Percentiles rank a stretch among this genome's conserved stretches.
Conservation (phyloP, 2,888 invertebrate species). For the Tineola bisselliella region DNA sequence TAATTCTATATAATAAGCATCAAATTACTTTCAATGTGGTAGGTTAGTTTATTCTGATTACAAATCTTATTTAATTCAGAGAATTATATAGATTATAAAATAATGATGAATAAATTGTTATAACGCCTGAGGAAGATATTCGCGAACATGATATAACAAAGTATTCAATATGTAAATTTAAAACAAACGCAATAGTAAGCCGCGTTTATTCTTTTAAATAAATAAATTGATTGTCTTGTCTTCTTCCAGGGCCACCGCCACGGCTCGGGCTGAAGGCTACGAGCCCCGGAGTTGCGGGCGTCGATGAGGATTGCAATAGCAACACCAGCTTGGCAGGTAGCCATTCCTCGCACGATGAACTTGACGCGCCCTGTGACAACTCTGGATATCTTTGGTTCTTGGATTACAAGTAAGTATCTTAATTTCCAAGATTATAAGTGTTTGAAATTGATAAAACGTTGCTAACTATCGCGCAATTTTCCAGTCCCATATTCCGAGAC, state of each 20-base stretch:
- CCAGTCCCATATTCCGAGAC: constrained; percentile 79
- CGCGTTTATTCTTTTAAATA: too few relatives aligned
- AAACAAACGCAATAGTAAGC: too few relatives aligned
- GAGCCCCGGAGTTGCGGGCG: constrained; percentile 57
- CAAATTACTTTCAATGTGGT: background rate
- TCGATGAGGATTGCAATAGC: constrained; percentile 62
- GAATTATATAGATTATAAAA: background rate
- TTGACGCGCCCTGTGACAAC: constrained; percentile 74
- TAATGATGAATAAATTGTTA: too few relatives aligned
- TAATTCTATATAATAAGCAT: background rate
- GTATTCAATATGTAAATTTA: too few relatives aligned
- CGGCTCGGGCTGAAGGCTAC: constrained; percentile 65
- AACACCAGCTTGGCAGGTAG: constrained; percentile 63
- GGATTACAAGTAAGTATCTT: constrained; percentile 79
- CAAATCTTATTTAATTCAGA: background rate
- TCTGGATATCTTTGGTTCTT: constrained; percentile 93
- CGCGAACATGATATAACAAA: too few relatives aligned
- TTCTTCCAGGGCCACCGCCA: constrained; percentile 63
- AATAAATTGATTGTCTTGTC: background rate
- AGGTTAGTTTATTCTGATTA: background rate
- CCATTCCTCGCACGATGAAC: constrained; percentile 56
- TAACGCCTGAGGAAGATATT: too few relatives aligned
- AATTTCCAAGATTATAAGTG: background rate
- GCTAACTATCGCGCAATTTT: constrained; percentile 23
- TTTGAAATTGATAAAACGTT: background rate